These are phyloP conservation scores for Rhodinocichla rosea DNA, from an alignment of 2,113 vertebrate species.

Conservation along the genomic window DNA sequence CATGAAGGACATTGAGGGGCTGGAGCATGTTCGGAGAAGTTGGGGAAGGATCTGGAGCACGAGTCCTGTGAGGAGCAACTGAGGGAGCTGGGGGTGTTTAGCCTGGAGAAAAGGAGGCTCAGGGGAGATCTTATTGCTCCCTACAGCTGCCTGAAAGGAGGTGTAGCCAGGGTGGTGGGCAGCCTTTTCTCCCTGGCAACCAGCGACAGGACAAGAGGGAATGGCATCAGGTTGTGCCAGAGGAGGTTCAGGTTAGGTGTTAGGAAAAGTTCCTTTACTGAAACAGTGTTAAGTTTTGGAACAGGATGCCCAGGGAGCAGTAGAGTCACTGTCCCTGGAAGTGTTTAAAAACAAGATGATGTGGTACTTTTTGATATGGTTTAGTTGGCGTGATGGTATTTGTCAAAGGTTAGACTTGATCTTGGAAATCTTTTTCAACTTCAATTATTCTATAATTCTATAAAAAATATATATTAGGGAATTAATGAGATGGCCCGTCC, in stretches of 20 bases:
- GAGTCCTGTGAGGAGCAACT: neutral
- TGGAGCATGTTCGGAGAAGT: neutral
- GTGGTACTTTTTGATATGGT: neutral
- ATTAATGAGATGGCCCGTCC: neutral
- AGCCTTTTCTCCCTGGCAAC: neutral
- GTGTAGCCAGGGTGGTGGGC: no score
- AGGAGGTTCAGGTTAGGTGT: neutral
- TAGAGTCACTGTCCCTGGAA: neutral
- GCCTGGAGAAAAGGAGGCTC: neutral
- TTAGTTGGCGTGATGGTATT: neutral
- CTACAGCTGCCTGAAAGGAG: neutral
- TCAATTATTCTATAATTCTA: neutral
- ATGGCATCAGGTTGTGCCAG: neutral
- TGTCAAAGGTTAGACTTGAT: neutral
- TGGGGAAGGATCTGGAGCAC: neutral
- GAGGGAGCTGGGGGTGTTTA: neutral
- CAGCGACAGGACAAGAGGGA: accelerated
- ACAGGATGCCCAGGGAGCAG: neutral
- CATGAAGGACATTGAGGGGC: neutral
- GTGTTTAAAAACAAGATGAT: neutral
- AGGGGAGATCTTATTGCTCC: no score
- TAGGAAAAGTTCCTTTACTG: neutral
- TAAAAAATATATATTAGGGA: neutral
- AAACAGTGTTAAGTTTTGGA: neutral
- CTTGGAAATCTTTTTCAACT: neutral